Evolutionary conservation across 1,140 invertebrate genomes (phyloP), one percentile per base, ranked within the genome.

Genomic region (Drosophila sulfurigaster): DNA sequence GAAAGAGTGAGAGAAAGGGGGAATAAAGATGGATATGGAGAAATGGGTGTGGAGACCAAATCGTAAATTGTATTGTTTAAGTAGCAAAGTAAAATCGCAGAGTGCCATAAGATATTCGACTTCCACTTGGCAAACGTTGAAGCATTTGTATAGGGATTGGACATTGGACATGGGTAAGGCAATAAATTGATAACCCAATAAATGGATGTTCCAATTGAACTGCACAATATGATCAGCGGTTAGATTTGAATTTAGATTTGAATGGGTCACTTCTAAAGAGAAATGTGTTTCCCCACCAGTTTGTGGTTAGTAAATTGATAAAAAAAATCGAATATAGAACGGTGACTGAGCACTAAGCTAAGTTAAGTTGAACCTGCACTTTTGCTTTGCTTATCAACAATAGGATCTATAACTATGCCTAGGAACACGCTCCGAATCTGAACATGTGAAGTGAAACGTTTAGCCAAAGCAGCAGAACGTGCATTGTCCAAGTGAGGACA

Each of bases 1-100:
- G 48, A n/a, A 25, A 4, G 35, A 3, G 25, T 5, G 16, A 8
- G 41, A 38, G 3, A 3, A 41, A 35, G 8, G 48, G 15, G 11
- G 13, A n/a, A 6, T 25, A 32, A 7, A 28, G 10, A 8, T 20
- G n/a, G 38, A 5, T 3, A 32, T 25, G 20, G 3, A 13, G n/a
- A 48, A 35, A 11, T 10, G 10, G 3, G 56, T 7, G 56, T 11
- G 8, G 20, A 15, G 32, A 48, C 3, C 7, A 54, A 51, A 35
- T 28, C 28, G 52, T 49, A 79, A 73, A 57, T 76, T 75, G 68
- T 74, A 88, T 80, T 88, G 83, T 80, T 80, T 88, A 88, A 86
- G 79, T 49, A 78, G 79, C 67, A 75, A 46, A 78, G 74, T 87
- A 67, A 71, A 88, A 72, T 88, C 80, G 48, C 25, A 62, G 80